Conservation (phyloP, 1,140 invertebrate species). For the Bombus huntii region DNA sequence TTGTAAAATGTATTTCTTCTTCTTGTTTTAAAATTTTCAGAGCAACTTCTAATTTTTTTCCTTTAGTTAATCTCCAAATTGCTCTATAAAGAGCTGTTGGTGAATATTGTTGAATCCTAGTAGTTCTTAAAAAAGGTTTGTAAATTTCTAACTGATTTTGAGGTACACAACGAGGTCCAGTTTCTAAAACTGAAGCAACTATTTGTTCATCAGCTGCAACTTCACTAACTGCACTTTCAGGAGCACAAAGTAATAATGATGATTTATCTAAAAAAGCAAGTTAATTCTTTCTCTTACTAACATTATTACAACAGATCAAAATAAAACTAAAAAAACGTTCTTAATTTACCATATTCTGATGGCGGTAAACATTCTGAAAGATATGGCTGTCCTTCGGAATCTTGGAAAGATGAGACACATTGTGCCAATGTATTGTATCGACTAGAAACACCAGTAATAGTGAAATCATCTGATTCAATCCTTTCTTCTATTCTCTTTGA, state of each 20-base stretch:
- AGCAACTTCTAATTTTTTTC: slow-evolving; percentile 88
- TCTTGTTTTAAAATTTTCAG: slow-evolving; percentile 89
- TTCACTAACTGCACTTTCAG: slow-evolving; percentile 74
- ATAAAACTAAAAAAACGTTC: background rate
- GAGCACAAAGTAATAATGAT: slow-evolving; percentile 87
- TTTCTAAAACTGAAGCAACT: slow-evolving; percentile 72
- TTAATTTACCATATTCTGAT: slow-evolving; percentile 90
- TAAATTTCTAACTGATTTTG: slow-evolving; percentile 78
- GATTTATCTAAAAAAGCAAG: slow-evolving; percentile 85
- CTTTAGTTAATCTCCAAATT: slow-evolving; percentile 84
- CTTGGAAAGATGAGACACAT: slow-evolving; percentile 85
- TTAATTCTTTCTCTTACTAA: background rate
- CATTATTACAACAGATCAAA: background rate
- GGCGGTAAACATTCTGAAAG: slow-evolving; percentile 90
- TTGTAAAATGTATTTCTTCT: slow-evolving; percentile 77
- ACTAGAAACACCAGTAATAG: slow-evolving; percentile 81
- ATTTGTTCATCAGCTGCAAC: slow-evolving; percentile 78
- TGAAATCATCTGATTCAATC: slow-evolving; percentile 79
- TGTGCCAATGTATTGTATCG: slow-evolving; percentile 85
- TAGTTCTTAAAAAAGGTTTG: slow-evolving; percentile 74
- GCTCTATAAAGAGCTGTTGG: slow-evolving; percentile 73
- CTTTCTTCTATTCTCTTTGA: slow-evolving; percentile 87
- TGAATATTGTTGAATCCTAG: slow-evolving; percentile 56
- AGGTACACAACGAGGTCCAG: slow-evolving; percentile 76
- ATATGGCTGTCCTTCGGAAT: slow-evolving; percentile 84